phyloP scores from a whole-genome alignment of 2,888 invertebrate species.

The Chaetogeoica ovagalla region DNA sequence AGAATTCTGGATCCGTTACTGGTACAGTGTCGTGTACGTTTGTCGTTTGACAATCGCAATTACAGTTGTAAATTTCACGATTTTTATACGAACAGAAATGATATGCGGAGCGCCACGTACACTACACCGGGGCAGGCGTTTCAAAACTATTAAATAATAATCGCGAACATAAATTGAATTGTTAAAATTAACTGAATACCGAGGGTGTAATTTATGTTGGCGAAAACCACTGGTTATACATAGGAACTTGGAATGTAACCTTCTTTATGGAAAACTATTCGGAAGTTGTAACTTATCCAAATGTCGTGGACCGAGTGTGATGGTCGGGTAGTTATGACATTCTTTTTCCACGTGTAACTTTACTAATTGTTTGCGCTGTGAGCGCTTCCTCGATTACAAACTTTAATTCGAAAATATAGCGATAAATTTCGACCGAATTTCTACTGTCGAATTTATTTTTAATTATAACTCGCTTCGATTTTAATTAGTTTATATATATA shows the following conservation, averaged over 20 bases:
- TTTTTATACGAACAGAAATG: slow-evolving; percentile 1
- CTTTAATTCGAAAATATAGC: slow-evolving; percentile 26
- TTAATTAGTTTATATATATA: no score
- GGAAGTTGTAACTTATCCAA: slow-evolving; percentile 38
- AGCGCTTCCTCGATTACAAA: slow-evolving; percentile 24
- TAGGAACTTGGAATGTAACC: slow-evolving; percentile 42
- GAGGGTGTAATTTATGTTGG: slow-evolving; percentile 42
- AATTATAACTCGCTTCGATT: no score
- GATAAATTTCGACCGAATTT: slow-evolving; percentile 15
- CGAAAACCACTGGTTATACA: slow-evolving; percentile 30
- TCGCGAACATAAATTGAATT: slow-evolving; percentile 48
- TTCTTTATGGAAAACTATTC: slow-evolving; percentile 49
- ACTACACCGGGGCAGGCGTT: neutral
- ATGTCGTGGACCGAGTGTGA: neutral
- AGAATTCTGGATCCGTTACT: no score
- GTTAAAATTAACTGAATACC: slow-evolving; percentile 50
- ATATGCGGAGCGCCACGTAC: no score
- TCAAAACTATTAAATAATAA: slow-evolving; percentile 39
- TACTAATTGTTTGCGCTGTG: slow-evolving; percentile 14
- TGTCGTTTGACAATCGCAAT: slow-evolving; percentile 34
- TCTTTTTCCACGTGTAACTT: slow-evolving; percentile 44
- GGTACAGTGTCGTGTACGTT: neutral
- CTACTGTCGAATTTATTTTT: neutral
- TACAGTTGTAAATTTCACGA: slow-evolving; percentile 21
- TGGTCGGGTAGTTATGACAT: slow-evolving; percentile 24